Percentiles rank a stretch among this genome's conserved stretches.
Conservation (phyloP, 2,113 vertebrate species). For the Pedionomus torquatus region DNA sequence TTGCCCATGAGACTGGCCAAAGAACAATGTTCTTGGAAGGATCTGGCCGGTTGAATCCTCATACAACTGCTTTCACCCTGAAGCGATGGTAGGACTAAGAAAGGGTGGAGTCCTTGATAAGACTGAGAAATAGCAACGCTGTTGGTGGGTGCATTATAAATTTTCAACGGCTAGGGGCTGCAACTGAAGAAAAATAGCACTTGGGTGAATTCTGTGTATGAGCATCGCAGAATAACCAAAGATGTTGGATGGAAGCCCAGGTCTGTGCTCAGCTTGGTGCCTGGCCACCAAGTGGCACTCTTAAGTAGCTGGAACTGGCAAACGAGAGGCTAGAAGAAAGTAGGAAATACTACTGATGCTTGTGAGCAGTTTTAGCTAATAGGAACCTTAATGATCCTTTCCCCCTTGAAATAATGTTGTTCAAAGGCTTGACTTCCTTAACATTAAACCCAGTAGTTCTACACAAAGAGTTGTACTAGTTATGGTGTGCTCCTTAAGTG, state of each 20-base stretch:
- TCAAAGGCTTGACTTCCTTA: not conserved
- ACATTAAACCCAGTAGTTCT: not conserved
- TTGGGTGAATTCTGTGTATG: not conserved
- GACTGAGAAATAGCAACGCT: not conserved
- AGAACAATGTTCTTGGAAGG: not conserved
- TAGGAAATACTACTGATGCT: not conserved
- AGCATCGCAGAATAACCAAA: not conserved
- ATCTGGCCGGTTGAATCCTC: not conserved
- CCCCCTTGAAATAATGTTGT: not conserved
- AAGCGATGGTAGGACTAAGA: not conserved
- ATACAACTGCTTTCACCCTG: not conserved
- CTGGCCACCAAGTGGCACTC: not conserved
- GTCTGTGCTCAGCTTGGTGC: not conserved
- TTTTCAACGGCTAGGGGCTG: not conserved
- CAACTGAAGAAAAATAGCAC: not conserved
- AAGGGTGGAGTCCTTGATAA: not conserved
- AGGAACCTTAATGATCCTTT: not conserved
- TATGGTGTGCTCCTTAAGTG: not conserved
- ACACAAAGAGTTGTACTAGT: not conserved
- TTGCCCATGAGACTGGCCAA: not conserved
- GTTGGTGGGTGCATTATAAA: rapidly evolving
- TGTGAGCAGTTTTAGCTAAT: not conserved
- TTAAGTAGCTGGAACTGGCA: not conserved
- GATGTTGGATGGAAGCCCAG: not conserved
- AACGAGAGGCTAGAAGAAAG: not conserved